Evolutionary conservation across 1,140 invertebrate species (phyloP).

Genomic region (Bathynomus jamesi): DNA sequence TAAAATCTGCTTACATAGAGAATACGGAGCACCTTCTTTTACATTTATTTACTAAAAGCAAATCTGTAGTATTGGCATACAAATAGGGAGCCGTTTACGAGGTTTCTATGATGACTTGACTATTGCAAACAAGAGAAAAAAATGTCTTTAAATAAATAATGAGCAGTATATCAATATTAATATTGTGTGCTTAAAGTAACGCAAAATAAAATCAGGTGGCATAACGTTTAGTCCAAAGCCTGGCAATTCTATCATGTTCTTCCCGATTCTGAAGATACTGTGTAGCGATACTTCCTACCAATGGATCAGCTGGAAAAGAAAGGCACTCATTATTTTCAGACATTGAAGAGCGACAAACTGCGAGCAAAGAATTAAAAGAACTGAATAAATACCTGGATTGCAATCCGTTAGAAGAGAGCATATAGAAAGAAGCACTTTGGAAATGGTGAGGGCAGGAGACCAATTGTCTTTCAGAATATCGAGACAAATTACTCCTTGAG

Average conservation of each 20-base stretch:
- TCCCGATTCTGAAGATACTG: conserved; percentile 95
- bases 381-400: conserved; percentile 69
- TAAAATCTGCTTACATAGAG: no score
- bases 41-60: no score
- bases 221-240: conserved; percentile 96
- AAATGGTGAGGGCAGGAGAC: conserved; percentile 87
- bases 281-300: conserved; percentile 95
- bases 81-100: no score
- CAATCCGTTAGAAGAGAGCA: conserved; percentile 92
- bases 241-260: conserved; percentile 94
- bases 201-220: conserved; percentile 64
- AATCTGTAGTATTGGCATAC: no score
- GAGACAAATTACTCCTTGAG: conserved; percentile 90
- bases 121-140: no score
- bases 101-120: no score
- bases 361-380: neutral
- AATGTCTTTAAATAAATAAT: no score
- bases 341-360: neutral
- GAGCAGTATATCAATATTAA: no score
- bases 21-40: no score
- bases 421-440: conserved; percentile 85
- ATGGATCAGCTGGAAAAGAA: conserved; percentile 71
- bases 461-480: conserved; percentile 95
- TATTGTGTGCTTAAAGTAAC: no score
- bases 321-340: neutral